Evolutionary conservation across 2,888 invertebrate species (phyloP).

Genomic region (Mechanitis mazaeus): DNA sequence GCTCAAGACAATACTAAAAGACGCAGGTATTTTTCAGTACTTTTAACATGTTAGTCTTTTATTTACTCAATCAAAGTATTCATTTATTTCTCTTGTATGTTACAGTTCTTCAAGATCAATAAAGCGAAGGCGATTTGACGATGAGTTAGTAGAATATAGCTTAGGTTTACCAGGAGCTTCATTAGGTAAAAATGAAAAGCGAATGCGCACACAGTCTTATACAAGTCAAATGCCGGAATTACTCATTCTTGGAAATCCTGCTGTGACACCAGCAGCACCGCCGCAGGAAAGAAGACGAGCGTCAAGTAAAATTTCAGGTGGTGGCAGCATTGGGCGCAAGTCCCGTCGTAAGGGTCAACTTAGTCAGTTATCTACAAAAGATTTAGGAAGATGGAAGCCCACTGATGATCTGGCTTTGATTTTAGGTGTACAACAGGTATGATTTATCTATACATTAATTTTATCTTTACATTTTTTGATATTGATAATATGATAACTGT

Average conservation of each 20-base stretch:
- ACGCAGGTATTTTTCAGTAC: slow-evolving; percentile 52
- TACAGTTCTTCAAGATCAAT: slow-evolving; percentile 94
- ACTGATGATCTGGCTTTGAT: slow-evolving; percentile 96
- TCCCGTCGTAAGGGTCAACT: slow-evolving; percentile 80
- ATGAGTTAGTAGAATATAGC: slow-evolving; percentile 96
- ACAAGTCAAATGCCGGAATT: slow-evolving; percentile 74
- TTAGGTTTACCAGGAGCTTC: slow-evolving; percentile 80
- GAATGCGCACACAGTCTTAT: slow-evolving; percentile 69
- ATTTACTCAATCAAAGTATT: background rate
- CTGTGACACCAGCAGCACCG: slow-evolving; percentile 43
- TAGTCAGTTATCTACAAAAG: slow-evolving; percentile 85
- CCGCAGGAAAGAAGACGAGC: slow-evolving; percentile 50
- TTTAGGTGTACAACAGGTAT: slow-evolving; percentile 92
- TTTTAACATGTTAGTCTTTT: background rate
- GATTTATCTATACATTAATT: background rate
- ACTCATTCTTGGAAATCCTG: slow-evolving; percentile 38
- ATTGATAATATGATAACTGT: background rate
- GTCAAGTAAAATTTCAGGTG: slow-evolving; percentile 60
- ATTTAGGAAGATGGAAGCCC: slow-evolving; percentile 97
- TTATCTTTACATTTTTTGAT: background rate
- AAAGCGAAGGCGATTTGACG: slow-evolving; percentile 96
- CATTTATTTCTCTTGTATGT: slow-evolving; percentile 23
- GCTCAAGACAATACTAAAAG: slow-evolving; percentile 67
- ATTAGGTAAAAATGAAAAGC: slow-evolving; percentile 63
- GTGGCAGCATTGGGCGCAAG: slow-evolving; percentile 62